phyloP scores from a whole-genome alignment of 2,113 vertebrate genomes.

The Dasyprocta punctata region DNA sequence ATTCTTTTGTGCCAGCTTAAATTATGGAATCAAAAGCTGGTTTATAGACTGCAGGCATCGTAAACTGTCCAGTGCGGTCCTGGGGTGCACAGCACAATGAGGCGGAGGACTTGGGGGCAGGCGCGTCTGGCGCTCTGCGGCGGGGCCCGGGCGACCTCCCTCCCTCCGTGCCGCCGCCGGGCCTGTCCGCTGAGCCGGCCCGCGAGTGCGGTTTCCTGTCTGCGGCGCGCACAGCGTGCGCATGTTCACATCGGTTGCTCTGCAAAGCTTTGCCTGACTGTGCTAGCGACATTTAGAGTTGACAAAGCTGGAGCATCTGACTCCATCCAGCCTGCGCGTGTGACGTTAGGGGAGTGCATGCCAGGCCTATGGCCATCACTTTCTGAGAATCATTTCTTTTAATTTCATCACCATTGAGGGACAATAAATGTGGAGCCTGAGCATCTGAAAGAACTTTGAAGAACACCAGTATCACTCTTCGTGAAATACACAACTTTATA shows the following conservation, averaged over 20 bases:
- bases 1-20: slow-evolving; percentile 70
- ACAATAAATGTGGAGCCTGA: slow-evolving; percentile 58
- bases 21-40: slow-evolving; percentile 9
- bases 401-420: slow-evolving; percentile 37
- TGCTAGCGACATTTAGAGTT: slow-evolving; percentile 64
- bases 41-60: slow-evolving; percentile 22
- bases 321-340: slow-evolving; percentile 49
- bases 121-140: not conserved
- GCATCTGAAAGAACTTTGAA: slow-evolving; percentile 22
- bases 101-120: not conserved
- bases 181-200: slow-evolving; percentile 45
- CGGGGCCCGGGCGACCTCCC: slow-evolving; percentile 44
- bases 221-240: not conserved
- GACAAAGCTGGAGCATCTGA: slow-evolving; percentile 47
- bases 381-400: slow-evolving; percentile 52
- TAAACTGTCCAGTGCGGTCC: slow-evolving; percentile 52
- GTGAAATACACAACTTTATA: not conserved
- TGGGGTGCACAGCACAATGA: not conserved
- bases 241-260: slow-evolving; percentile 46
- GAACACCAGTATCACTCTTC: not conserved
- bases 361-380: slow-evolving; percentile 49
- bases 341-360: slow-evolving; percentile 48
- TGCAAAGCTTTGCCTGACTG: slow-evolving; percentile 71
- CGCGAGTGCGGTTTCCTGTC: slow-evolving; percentile 14
- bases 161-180: slow-evolving; percentile 44